Evolutionary conservation across 2,797 vertebrate species (phyloP).

Genomic region (Pampus argenteus): DNA sequence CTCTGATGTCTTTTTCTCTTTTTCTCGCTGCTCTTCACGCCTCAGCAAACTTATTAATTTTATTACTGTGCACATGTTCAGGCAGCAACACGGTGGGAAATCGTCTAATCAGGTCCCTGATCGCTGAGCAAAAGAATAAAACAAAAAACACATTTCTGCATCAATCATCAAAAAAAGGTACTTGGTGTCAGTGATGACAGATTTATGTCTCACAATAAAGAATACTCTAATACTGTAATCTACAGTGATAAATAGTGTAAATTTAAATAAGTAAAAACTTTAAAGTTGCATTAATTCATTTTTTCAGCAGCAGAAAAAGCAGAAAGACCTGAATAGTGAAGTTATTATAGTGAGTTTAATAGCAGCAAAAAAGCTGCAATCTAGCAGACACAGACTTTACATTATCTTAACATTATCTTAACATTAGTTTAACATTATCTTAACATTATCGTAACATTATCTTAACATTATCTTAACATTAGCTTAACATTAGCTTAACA

Average conservation of each 20-base stretch:
- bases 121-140: conserved; percentile 6
- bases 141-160: not conserved
- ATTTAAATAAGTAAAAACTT: not conserved
- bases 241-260: not conserved
- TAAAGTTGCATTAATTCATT: not conserved
- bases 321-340: not conserved
- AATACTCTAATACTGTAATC: not conserved
- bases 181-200: not conserved
- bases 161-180: not conserved
- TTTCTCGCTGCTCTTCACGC: conserved; percentile 57
- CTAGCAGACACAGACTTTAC: not conserved
- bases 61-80: conserved; percentile 47
- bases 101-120: conserved; percentile 9
- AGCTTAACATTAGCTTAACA: too few relatives aligned
- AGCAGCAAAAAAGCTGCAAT: not conserved
- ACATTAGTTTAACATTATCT: too few relatives aligned
- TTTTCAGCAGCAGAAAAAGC: conserved; percentile 5
- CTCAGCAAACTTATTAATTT: conserved; percentile 42
- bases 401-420: too few relatives aligned
- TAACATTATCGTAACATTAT: too few relatives aligned
- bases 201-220: not conserved
- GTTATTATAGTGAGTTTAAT: not conserved
- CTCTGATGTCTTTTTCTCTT: conserved; percentile 36
- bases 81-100: conserved; percentile 31
- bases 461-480: too few relatives aligned